These are phyloP conservation scores for Prosapia bicincta DNA, from an alignment of 2,888 invertebrate species.

Conservation along the genomic window DNA sequence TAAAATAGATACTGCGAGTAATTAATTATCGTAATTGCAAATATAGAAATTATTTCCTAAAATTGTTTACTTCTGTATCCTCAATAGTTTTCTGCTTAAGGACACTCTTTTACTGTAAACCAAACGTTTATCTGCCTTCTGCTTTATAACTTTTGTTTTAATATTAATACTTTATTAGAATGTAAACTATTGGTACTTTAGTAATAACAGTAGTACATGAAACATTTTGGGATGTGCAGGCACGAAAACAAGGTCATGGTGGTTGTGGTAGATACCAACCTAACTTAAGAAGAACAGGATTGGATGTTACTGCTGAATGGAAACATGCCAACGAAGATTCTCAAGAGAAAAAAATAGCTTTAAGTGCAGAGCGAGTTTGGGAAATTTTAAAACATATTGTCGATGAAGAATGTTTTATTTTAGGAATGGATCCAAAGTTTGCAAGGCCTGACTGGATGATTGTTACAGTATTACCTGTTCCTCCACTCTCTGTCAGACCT, in stretches of 20 bases:
- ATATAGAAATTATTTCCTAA: no score
- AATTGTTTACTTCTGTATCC: no score
- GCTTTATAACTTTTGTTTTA: no score
- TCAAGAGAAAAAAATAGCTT: slow-evolving; percentile 90
- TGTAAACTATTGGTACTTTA: no score
- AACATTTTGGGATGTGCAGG: slow-evolving; percentile 40
- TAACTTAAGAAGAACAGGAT: slow-evolving; percentile 79
- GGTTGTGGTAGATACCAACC: slow-evolving; percentile 99
- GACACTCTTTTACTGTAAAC: no score
- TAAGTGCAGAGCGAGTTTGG: slow-evolving; percentile 94
- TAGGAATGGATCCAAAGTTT: slow-evolving; percentile 95
- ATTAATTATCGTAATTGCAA: no score
- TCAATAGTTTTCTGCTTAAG: no score
- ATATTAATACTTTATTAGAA: no score
- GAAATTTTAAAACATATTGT: slow-evolving; percentile 54
- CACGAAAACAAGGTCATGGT: slow-evolving; percentile 72
- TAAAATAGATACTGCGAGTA: no score
- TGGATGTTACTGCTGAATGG: slow-evolving; percentile 97
- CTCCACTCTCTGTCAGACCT: slow-evolving; percentile 92
- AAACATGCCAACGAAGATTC: slow-evolving; percentile 98
- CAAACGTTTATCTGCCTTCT: no score
- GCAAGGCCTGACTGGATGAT: slow-evolving; percentile 99
- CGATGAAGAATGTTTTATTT: slow-evolving; percentile 93
- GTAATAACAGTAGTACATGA: no score
- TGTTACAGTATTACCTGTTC: slow-evolving; percentile 94